Base-by-base conservation (phyloP, 2,888 invertebrate species). In the Netelia virgata region DNA sequence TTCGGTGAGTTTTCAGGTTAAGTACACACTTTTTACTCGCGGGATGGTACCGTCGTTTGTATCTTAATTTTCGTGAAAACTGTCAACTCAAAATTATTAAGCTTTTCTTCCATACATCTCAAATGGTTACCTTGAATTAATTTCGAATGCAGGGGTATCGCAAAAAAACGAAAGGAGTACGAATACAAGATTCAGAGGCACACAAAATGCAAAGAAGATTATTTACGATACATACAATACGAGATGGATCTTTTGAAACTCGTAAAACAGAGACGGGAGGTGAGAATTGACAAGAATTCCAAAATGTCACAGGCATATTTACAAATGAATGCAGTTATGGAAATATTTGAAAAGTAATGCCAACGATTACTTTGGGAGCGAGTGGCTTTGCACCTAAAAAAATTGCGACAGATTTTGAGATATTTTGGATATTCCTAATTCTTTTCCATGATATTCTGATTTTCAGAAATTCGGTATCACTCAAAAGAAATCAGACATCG, bases 181-280 rank as follows among this genome's bases (percentile, higher is more conserved):
- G 97, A 97, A 92, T 96, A 97, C 90, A 96, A 96, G 92, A 95
- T 97, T 72, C 96, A 96, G 89, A 95, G 96, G 18, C 94, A 95
- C 87, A 94, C 95, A 0, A 97, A 97, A 94, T 94, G 94, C 61
- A 96, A 96, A 90, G 96, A 96, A 90, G 96, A 97, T 93, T 97
- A 95, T 91, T 94, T 96, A 14, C 95, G 95, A 76, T 97, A 96
- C 88, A 96, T 97, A 85, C 94, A 96, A 74, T 97, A 96, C 90
- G 96, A 97, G 92, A 94, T 96, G 89, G 94, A 96, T 88, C 92
- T 97, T 50, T 93, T 97, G 36, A 95, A 95, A 90, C 94, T 96
- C 63, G 95, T 97, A 64, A 94, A 95, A 84, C 92, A 95, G 10
- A 95, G 97, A 86, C 94, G 97, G 91, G 94, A 95, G 83, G 94